Evolutionary conservation across 2,113 vertebrate genomes (phyloP).

Genomic region (Propithecus coquereli): DNA sequence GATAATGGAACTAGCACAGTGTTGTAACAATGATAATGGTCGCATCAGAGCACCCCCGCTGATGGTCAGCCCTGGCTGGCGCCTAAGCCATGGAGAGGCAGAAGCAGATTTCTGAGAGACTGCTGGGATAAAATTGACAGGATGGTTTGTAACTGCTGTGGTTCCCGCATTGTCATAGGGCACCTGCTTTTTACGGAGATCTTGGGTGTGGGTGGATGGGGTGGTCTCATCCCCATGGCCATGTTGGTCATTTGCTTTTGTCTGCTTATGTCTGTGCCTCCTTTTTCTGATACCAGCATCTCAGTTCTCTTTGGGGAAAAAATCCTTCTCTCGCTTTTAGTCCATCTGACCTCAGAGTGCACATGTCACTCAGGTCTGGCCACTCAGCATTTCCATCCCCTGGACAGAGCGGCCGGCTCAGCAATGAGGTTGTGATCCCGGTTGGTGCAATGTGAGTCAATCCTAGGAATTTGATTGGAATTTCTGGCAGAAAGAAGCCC

Average conservation of each 20-base stretch:
- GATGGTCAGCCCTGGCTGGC: neutral
- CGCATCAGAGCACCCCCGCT: fast-evolving
- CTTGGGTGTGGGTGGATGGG: neutral
- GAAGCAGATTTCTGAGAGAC: neutral
- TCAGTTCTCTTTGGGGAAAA: neutral
- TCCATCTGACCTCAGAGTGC: neutral
- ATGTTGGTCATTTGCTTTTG: neutral
- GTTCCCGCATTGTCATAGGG: neutral
- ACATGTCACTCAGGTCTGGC: neutral
- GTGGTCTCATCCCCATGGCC: neutral
- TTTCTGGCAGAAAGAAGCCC: neutral
- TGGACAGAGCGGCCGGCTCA: neutral
- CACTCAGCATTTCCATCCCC: neutral
- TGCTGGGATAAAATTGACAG: neutral
- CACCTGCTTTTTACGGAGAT: neutral
- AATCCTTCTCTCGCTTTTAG: neutral
- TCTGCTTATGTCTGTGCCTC: neutral
- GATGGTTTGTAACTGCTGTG: neutral
- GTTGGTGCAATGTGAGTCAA: neutral
- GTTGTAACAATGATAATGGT: neutral
- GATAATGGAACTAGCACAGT: neutral
- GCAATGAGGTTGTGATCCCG: neutral
- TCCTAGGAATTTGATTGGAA: neutral
- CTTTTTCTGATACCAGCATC: neutral
- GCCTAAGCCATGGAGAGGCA: neutral